phyloP scores from a whole-genome alignment of 2,888 invertebrate genomes.

The Tenthredo amoena region DNA sequence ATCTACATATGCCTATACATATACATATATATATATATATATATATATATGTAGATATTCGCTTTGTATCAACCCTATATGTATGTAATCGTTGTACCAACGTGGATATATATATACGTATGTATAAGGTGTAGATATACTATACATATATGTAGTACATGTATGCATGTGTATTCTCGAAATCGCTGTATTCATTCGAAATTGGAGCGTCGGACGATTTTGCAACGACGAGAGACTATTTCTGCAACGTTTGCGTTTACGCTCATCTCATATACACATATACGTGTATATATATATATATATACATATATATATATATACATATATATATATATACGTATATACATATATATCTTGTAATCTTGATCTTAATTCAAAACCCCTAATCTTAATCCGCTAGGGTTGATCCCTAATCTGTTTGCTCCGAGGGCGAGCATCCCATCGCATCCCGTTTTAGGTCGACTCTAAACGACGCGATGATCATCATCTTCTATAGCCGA shows the following conservation, averaged over 20 bases:
- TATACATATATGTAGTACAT: background rate
- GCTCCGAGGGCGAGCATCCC: constrained; percentile 21
- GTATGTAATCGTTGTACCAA: background rate
- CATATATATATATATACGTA: background rate
- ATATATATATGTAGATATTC: background rate
- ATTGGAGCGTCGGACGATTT: background rate
- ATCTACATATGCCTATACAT: background rate
- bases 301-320: background rate
- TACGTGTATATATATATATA: background rate
- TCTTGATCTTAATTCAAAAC: constrained; percentile 51
- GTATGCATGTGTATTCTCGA: background rate
- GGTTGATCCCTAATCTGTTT: constrained; percentile 51
- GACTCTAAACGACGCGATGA: constrained; percentile 23
- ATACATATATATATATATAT: background rate
- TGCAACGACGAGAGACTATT: background rate
- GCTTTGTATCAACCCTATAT: background rate
- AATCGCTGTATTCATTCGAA: background rate
- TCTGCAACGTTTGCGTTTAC: constrained; percentile 44
- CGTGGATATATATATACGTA: too few relatives aligned
- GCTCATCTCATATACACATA: background rate
- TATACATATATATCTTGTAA: background rate
- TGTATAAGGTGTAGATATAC: too few relatives aligned
- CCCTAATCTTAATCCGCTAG: constrained; percentile 47
- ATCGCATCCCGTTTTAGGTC: constrained; percentile 9
- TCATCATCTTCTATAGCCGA: background rate